A percentile compares a stretch with the other conserved stretches of the same genome.
phyloP scores from a whole-genome alignment of 1,140 invertebrate species.

The Trichonephila inaurata region DNA sequence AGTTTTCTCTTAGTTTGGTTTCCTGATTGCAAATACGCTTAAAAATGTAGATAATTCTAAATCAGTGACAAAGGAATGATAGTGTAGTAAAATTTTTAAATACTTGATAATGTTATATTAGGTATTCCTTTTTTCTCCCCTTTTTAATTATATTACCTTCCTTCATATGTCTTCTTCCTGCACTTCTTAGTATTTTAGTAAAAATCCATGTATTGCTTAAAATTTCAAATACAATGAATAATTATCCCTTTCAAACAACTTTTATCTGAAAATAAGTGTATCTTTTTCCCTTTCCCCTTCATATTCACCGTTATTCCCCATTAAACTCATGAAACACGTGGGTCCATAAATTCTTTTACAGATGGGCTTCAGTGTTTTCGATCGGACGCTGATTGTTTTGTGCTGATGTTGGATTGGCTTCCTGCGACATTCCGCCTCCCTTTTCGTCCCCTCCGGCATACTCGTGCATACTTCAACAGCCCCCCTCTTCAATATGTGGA shows the following conservation, averaged over 20 bases:
- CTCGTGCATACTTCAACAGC: conserved; percentile 62
- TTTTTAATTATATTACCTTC: no score
- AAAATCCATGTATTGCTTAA: no score
- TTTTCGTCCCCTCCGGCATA: neutral
- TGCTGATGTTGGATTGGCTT: conserved; percentile 50
- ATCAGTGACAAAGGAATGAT: no score
- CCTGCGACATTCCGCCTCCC: neutral
- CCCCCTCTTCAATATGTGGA: conserved; percentile 58
- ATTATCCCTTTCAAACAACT: neutral
- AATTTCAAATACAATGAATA: neutral
- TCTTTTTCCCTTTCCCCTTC: neutral
- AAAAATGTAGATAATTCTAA: no score
- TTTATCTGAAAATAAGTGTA: neutral
- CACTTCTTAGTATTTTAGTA: no score
- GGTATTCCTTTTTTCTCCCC: no score
- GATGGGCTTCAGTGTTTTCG: conserved; percentile 61
- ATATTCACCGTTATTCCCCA: neutral
- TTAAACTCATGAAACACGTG: conserved; percentile 49
- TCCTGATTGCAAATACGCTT: no score
- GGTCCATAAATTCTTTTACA: conserved; percentile 68
- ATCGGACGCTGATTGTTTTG: conserved; percentile 64
- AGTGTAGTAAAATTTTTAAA: no score
- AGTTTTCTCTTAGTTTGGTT: no score
- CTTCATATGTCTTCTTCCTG: no score
- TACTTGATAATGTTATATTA: no score